These are phyloP conservation scores for Villa cingulata DNA, from an alignment of 2,888 invertebrate species.

Conservation along the genomic window DNA sequence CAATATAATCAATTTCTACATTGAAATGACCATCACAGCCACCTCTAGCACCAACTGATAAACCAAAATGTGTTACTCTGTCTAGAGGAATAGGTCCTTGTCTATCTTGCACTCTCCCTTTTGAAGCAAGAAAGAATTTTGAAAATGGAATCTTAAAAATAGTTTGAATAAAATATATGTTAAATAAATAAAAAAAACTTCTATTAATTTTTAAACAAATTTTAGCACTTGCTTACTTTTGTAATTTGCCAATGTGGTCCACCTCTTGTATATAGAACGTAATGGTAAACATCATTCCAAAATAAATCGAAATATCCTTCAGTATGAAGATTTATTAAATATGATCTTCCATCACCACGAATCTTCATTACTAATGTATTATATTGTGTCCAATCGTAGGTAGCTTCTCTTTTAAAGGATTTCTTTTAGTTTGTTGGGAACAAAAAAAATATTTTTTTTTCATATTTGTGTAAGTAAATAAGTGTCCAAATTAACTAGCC, in stretches of 20 bases:
- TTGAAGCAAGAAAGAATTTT: slow-evolving; percentile 70
- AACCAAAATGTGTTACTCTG: slow-evolving; percentile 59
- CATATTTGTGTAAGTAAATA: neutral
- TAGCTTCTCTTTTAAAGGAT: slow-evolving; percentile 62
- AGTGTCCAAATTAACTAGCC: neutral
- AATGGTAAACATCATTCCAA: slow-evolving; percentile 84
- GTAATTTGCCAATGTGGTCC: slow-evolving; percentile 97
- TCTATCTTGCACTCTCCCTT: slow-evolving; percentile 74
- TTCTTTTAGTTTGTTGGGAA: too few relatives aligned
- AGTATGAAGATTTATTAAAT: slow-evolving; percentile 64
- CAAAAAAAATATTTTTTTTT: slow-evolving; percentile 18
- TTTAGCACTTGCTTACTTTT: slow-evolving; percentile 49
- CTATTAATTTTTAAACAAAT: neutral
- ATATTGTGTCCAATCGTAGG: slow-evolving; percentile 63
- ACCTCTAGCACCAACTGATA: slow-evolving; percentile 61
- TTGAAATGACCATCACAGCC: slow-evolving; percentile 69
- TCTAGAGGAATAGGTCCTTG: slow-evolving; percentile 50
- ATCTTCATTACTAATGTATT: slow-evolving; percentile 62
- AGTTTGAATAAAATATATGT: neutral
- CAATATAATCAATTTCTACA: slow-evolving; percentile 88
- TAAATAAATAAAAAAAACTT: neutral
- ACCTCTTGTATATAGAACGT: slow-evolving; percentile 81
- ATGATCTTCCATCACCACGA: slow-evolving; percentile 88
- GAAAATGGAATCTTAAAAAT: slow-evolving; percentile 78
- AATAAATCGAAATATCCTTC: slow-evolving; percentile 66